phyloP scores from a whole-genome alignment of 2,888 invertebrate species.

The Pelosia muscerda region DNA sequence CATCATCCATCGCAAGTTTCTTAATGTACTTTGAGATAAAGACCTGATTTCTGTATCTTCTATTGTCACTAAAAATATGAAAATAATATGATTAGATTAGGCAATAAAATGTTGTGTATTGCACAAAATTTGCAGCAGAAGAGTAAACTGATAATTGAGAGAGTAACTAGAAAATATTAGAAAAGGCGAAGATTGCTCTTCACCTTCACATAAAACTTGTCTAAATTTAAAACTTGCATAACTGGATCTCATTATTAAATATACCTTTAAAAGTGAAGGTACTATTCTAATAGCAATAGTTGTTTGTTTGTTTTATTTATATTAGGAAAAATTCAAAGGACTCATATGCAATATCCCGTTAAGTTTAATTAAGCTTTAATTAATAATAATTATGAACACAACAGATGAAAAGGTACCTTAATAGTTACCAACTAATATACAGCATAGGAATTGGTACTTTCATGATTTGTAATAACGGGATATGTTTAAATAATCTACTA shows the following conservation, averaged over 20 bases:
- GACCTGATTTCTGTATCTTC: slow-evolving; percentile 85
- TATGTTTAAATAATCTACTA: background rate
- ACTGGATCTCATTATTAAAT: no score
- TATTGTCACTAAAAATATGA: slow-evolving; percentile 72
- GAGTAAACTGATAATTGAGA: no score
- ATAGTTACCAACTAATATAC: no score
- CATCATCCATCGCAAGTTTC: slow-evolving; percentile 97
- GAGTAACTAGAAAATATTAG: no score
- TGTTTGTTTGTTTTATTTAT: no score
- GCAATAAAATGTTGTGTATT: no score
- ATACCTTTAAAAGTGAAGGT: background rate
- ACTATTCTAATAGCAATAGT: background rate
- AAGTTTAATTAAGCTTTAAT: no score
- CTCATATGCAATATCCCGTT: no score
- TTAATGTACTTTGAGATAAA: slow-evolving; percentile 90
- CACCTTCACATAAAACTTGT: no score
- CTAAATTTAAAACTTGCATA: no score
- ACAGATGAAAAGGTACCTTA: background rate
- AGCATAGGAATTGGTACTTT: background rate
- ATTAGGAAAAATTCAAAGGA: background rate
- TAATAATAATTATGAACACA: background rate
- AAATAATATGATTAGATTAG: background rate
- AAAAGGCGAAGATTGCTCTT: no score
- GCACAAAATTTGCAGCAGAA: no score
- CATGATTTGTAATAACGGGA: background rate